Evolutionary conservation across 2,113 vertebrate species (phyloP).

Genomic region (Synodontis membranacea): DNA sequence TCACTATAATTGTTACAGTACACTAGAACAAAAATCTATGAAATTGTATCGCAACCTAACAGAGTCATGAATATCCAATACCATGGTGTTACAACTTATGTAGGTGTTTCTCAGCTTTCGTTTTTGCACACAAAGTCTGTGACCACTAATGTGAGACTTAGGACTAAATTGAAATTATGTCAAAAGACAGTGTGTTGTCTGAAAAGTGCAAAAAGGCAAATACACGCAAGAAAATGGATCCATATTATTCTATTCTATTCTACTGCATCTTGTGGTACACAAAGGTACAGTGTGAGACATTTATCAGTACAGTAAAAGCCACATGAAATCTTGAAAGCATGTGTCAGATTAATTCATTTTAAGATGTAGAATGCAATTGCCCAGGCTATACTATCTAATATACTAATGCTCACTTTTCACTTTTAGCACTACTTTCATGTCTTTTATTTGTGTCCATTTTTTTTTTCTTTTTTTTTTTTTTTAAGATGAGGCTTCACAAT

Average conservation of each 20-base stretch:
- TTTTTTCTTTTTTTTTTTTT: neutral
- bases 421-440: neutral
- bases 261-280: neutral
- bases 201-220: neutral
- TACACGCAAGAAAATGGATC: neutral
- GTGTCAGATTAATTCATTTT: neutral
- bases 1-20: neutral
- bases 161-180: neutral
- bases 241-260: neutral
- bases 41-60: neutral
- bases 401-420: too few species aligned
- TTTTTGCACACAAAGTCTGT: conserved; percentile 41
- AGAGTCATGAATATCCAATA: neutral
- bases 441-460: neutral
- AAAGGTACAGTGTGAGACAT: conserved; percentile 26
- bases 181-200: neutral
- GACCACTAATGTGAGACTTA: conserved; percentile 26
- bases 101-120: conserved; percentile 48
- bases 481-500: neutral
- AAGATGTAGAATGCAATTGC: neutral
- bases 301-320: conserved; percentile 32
- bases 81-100: conserved; percentile 9
- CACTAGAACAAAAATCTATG: neutral
- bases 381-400: neutral
- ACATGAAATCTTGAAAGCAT: conserved; percentile 2